phyloP scores from a whole-genome alignment of 2,797 vertebrate genomes.

The Salarias fasciatus region DNA sequence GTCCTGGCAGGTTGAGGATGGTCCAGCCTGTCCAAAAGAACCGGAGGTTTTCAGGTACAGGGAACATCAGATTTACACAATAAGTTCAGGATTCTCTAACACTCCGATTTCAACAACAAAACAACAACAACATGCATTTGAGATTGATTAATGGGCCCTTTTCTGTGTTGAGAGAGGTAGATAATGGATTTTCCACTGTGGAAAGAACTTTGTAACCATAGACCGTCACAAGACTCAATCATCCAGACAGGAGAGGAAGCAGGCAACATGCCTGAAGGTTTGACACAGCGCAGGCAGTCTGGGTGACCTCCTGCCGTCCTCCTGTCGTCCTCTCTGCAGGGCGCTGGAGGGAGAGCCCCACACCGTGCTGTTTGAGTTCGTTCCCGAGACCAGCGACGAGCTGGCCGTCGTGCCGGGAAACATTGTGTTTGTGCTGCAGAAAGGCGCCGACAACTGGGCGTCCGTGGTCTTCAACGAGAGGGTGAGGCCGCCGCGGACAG shows the following conservation, averaged over 20 bases:
- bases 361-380: constrained; percentile 91
- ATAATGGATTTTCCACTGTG: no score
- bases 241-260: no score
- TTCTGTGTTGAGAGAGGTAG: no score
- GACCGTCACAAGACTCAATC: no score
- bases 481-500: constrained; percentile 70
- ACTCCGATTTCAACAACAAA: no score
- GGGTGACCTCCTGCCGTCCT: no score
- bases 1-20: constrained; percentile 80
- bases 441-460: constrained; percentile 94
- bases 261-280: no score
- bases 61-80: not conserved
- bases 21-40: constrained; percentile 85
- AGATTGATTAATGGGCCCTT: no score
- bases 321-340: constrained; percentile 68
- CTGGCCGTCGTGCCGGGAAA: constrained; percentile 94
- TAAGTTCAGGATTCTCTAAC: no score
- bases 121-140: no score
- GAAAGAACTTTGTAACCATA: no score
- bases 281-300: no score
- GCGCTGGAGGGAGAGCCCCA: constrained; percentile 92
- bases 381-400: constrained; percentile 89
- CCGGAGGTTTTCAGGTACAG: constrained; percentile 91
- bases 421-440: constrained; percentile 94
- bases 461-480: constrained; percentile 95